Evolutionary conservation across 2,113 vertebrate species (phyloP), one percentile per base, ranked within the genome.

Genomic region (Epinephelus lanceolatus): DNA sequence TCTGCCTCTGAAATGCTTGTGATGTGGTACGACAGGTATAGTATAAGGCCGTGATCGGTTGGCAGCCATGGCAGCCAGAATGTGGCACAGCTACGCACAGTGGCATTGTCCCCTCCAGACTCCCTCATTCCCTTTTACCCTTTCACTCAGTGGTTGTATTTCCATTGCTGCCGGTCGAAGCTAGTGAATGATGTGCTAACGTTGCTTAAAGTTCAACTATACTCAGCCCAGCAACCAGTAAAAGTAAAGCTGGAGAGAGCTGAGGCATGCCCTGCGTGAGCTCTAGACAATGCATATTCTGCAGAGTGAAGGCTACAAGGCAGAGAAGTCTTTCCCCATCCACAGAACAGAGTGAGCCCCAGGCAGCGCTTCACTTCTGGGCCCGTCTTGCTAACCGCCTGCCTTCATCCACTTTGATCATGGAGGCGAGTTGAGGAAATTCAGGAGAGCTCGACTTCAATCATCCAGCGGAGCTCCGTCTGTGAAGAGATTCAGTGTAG

Each of bases 351-450:
- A 76, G 71, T 18, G 51, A 80, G 82, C 87, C 83, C 59, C 69
- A 68, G 90, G 90, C 85, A 84, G 60, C 65, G 83, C 86, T 80
- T 85, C 81, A 85, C 83, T 86, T 87, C 80, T 88, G 88, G 83
- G 85, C 83, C 70, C 55, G 42, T 77, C 86, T 87, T 59, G 37
- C 88, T 89, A 91, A 91, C 86, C 27, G 76, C 56, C 78, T 92
- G 78, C 84, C 81, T 91, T 86, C 88, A 85, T 86, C 81, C 86
- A 66, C 92, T 94, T 93, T 94, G 93, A 94, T 94, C 93, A 92
- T 23, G 0, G 67, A 87, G 76, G 57, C 65, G 23, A 88, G 72
- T 82, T n/a, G 78, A 80, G 71, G 86, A 89, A 88, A 91, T 91
- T 85, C 88, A 86, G 69, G 71, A 84, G 79, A 88, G 86, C 88